phyloP scores from a whole-genome alignment of 2,113 vertebrate species.

The Sebastes schlegelii region DNA sequence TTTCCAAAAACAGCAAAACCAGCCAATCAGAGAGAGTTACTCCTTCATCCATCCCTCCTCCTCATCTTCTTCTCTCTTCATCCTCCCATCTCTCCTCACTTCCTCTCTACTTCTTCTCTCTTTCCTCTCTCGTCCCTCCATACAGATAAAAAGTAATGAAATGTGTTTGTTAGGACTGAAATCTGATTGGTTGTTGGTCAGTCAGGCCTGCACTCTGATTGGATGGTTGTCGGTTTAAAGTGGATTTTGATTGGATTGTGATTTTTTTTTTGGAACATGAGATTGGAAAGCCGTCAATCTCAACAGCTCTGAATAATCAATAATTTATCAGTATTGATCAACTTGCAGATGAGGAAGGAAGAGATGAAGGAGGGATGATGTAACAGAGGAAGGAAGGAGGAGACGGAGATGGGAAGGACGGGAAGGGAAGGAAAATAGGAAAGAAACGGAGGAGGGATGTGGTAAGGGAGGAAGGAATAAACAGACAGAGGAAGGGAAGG shows the following conservation, averaged over 20 bases:
- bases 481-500: background rate
- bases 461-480: background rate
- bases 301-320: conserved; percentile 50
- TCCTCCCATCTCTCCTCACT: background rate
- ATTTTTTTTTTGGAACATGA: conserved; percentile 2
- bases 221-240: background rate
- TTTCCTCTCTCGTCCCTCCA: background rate
- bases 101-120: background rate
- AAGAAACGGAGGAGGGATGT: background rate
- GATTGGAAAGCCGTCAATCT: conserved; percentile 16
- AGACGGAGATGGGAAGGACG: background rate
- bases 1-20: conserved; percentile 45
- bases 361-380: background rate
- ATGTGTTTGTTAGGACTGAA: background rate
- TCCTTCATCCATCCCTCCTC: conserved; percentile 14
- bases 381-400: background rate
- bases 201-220: conserved; percentile 14
- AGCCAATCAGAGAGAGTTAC: conserved; percentile 36
- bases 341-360: conserved; percentile 18
- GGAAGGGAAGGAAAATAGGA: background rate
- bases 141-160: background rate
- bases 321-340: conserved; percentile 68
- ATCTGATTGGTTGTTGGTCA: conserved; percentile 5
- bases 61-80: background rate
- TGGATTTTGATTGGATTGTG: background rate